Conservation (phyloP, 1,140 invertebrate genomes). For the Lordiphosa collinella region DNA sequence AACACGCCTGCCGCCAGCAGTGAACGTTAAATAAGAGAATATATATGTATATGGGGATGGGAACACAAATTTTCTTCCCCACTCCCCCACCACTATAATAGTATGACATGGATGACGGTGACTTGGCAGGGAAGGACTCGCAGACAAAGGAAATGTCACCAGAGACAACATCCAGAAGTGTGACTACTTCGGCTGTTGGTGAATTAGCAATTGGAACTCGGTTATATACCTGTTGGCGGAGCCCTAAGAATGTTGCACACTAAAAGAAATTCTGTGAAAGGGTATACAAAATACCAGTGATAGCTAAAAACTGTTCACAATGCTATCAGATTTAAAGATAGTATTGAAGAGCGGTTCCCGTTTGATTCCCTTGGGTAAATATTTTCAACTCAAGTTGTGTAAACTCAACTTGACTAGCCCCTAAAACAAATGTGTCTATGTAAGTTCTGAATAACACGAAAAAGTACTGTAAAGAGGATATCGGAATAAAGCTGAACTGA, state of each 20-base stretch:
- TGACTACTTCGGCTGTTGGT: slow-evolving; percentile 16
- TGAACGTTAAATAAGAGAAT: slow-evolving; percentile 35
- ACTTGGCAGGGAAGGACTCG: slow-evolving; percentile 12
- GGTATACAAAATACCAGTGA: neutral
- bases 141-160: slow-evolving; percentile 1
- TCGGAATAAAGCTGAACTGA: too few relatives aligned
- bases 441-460: too few relatives aligned
- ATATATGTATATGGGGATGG: slow-evolving; percentile 26
- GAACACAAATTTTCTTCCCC: neutral
- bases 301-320: too few relatives aligned
- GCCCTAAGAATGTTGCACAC: neutral
- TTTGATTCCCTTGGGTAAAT: too few relatives aligned
- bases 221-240: neutral
- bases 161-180: neutral
- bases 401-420: too few relatives aligned
- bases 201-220: slow-evolving; percentile 44
- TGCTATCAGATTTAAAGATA: too few relatives aligned
- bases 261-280: neutral
- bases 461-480: too few relatives aligned
- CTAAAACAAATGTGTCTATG: too few relatives aligned
- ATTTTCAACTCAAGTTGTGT: too few relatives aligned
- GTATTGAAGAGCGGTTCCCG: too few relatives aligned
- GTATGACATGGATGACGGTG: slow-evolving; percentile 5
- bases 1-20: slow-evolving; percentile 34
- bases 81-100: too few relatives aligned